Base-by-base conservation (phyloP, 2,797 vertebrate species). In the Malacoraja senta region DNA sequence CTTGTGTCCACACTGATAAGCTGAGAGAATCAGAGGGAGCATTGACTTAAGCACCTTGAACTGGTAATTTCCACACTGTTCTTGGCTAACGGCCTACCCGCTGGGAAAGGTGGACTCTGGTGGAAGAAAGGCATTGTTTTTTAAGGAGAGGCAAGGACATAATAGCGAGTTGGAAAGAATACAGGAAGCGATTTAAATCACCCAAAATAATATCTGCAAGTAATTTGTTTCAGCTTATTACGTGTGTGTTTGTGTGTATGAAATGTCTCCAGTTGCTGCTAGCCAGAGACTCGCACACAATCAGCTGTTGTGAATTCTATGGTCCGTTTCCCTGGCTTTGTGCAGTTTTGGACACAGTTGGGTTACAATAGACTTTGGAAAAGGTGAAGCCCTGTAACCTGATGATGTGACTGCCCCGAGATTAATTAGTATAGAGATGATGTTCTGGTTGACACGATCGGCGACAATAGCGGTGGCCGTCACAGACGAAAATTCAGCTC, bases 381-480 rank as follows among this genome's bases (percentile, higher is more conserved):
- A 95, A 95, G 95, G 95, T 94, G 94, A 95, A 94, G 95, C 95
- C 95, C 26, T 79, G 97, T 98, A 98, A 99, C 96, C 96, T 96
- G 97, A 99, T 96, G 95, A 96, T 95, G 94, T 95, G 94, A 94
- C 94, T 96, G 94, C 94, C 90, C 96, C 96, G 95, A 96, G 94
- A 94, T 94, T 98, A 97, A 98, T 98, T 98, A 98, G 97, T 94
- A 97, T 96, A 96, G 97, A 97, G 98, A 98, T 96, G 98, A 97
- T 97, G 98, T 98, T 99, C 98, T 98, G 96, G 96, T 97, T 96
- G 96, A 94, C 95, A 95, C 95, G 94, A 94, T 93, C 94, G 94
- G 94, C 94, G 94, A 96, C 95, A 96, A 96, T 94, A 94, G 95
- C 94, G 80, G 72, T 32, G 95, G 94, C 93, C 95, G 95, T 94